phyloP scores from a whole-genome alignment of 2,888 invertebrate genomes.

The Melipona bicolor region DNA sequence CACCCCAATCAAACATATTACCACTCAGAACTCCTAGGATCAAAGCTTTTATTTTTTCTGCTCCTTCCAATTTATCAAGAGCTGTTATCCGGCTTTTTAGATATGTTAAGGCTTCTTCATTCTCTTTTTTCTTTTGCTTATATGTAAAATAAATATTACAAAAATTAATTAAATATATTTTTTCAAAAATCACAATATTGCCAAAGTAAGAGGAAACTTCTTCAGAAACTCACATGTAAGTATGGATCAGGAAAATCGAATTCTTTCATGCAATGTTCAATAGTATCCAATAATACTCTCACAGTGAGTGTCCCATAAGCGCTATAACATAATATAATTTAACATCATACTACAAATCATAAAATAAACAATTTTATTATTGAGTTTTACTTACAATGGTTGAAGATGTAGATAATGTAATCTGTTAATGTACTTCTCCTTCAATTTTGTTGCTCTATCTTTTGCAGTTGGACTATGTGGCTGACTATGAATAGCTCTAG shows the following conservation, averaged over 20 bases:
- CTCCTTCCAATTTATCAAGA: constrained; percentile 88
- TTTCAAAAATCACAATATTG: not conserved
- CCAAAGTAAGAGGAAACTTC: not conserved
- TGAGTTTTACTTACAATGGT: constrained; percentile 89
- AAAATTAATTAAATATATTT: not conserved
- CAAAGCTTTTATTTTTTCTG: constrained; percentile 83
- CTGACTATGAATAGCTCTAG: constrained; percentile 92
- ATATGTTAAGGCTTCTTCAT: constrained; percentile 90
- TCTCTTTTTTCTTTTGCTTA: constrained; percentile 94
- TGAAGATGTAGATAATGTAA: constrained; percentile 90
- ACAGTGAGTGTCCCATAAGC: constrained; percentile 94
- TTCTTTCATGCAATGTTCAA: constrained; percentile 95
- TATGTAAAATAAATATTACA: not conserved
- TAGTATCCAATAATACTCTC: constrained; percentile 94
- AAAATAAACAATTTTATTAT: not conserved
- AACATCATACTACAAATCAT: constrained; percentile 1
- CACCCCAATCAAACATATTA: constrained; percentile 99
- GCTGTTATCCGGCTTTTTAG: constrained; percentile 88
- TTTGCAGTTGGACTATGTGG: constrained; percentile 90
- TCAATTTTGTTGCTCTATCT: constrained; percentile 92
- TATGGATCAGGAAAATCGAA: constrained; percentile 96
- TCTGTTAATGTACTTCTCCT: constrained; percentile 92
- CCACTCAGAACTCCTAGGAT: constrained; percentile 89
- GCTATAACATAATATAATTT: constrained; percentile 78
- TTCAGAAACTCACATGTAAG: constrained; percentile 84